Evolutionary conservation across 2,113 vertebrate species (phyloP), one percentile per base, ranked within the genome.

Genomic region (Sakesphorus luctuosus): DNA sequence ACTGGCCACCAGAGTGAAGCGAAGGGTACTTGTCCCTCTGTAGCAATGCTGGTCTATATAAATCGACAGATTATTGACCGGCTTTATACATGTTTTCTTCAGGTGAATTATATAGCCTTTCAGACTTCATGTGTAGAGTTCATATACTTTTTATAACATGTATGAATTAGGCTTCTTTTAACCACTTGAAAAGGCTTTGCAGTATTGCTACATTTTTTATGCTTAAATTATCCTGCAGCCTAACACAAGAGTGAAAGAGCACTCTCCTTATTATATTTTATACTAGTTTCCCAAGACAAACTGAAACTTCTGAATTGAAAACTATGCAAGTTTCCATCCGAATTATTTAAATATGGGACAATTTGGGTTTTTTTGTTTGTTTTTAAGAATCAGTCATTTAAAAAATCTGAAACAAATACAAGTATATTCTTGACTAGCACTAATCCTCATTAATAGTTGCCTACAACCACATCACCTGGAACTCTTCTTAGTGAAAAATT

Each of bases 161-260:
- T 18, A 55, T 56, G 63, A 76, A 85, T 79, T 76, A 61, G 14
- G 33, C 21, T 93, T 93, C 83, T 93, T 93, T 90, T 83, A 85
- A 75, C 24, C 33, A 44, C 67, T 67, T 83, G 55, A 67, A 83
- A 87, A 90, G 31, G 6, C 44, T 71, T 86, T 38, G 23, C 23
- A 43, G 20, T 47, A 47, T 58, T 0, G 0, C 18, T 73, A 62
- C 23, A 58, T 47, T 82, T n/a, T 87, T 92, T 91, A 55, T 59
- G 18, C 17, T 91, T 90, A 85, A 90, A 66, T 63, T 82, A 66
- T 89, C 13, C 36, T 79, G 19, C 28, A 84, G 52, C 62, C 21
- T 84, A 63, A 38, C 6, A 15, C 7, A 33, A 6, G 28, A 75
- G 18, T 62, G 28, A 38, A 76, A 92, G 19, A 84, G 2, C 9